phyloP scores from a whole-genome alignment of 2,113 vertebrate species.

The Eurystomus gularis region DNA sequence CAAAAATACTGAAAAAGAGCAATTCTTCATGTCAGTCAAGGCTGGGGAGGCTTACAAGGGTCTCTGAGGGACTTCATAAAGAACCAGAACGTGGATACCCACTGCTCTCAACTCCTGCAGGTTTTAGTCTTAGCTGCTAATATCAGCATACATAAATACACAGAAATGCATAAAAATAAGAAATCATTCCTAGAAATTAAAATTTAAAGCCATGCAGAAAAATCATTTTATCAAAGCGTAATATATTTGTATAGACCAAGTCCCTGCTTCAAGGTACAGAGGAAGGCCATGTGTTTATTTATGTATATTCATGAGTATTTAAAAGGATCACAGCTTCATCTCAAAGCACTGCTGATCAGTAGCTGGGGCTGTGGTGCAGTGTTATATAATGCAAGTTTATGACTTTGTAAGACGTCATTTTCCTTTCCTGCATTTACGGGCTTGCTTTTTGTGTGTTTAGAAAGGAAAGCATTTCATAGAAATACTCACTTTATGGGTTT shows the following conservation, averaged over 20 bases:
- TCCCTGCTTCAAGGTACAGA: not conserved
- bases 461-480: not conserved
- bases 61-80: not conserved
- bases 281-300: not conserved
- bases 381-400: conserved; percentile 17
- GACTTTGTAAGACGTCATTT: not conserved
- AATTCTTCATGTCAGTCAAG: not conserved
- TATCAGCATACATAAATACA: not conserved
- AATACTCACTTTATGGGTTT: accelerated
- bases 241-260: not conserved
- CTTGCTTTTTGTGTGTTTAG: not conserved
- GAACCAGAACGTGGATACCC: not conserved
- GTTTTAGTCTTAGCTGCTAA: not conserved
- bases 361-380: conserved; percentile 45
- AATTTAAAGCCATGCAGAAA: not conserved
- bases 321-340: not conserved
- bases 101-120: not conserved
- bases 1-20: not conserved
- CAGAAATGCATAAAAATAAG: not conserved
- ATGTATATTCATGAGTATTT: not conserved
- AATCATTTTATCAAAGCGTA: not conserved
- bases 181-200: not conserved
- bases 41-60: not conserved
- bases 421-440: not conserved
- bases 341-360: not conserved